Base-by-base conservation (phyloP, 35 echinoderm and acorn worm genomes). In the Heliocidaris tuberculata region DNA sequence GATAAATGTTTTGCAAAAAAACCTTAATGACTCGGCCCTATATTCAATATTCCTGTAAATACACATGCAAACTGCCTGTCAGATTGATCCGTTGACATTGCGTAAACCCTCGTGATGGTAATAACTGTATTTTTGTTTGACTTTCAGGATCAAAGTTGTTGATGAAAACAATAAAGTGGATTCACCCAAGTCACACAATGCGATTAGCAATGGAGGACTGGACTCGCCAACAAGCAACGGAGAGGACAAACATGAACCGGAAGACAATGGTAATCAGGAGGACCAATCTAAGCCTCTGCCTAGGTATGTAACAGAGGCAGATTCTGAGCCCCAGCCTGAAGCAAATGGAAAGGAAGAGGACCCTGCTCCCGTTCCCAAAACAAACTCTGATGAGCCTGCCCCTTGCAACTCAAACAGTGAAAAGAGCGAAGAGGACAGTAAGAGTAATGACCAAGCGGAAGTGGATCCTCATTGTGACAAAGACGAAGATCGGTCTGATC, bases 221-320 rank as follows among this genome's bases (percentile, higher is more conserved):
- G 91, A 93, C 47, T 93, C 91, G 24, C 91, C 91, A 52, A 93
- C 91, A 16, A 93, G 91, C 48, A 93, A 93, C 27, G 91, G 91
- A 59, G 50, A 93, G 47, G 91, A 93, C 50, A 93, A 7, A 59
- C 47, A 93, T 89, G 87, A 89, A 13, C 31, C 47, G 31, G 47
- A 89, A 89, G 87, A 89, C 15, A 47, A 27, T 47, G 15, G 87
- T n/a, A 89, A 47, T 89, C 87, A 42, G 29, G 87, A 89, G 47
- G 87, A 89, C 47, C 31, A 89, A 89, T 13, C 47, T 13, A 30
- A 89, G 3, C 4, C 87, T 32, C 6, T 89, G 87, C 87, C 87
- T 24, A 89, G 7, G 29, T 89, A 47, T 42, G 87, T 47, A 47
- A 32, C 24, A 8, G 30, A 89, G 87, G 87, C 87, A 89, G 87